Percentiles rank a stretch among this genome's conserved stretches.
These are phyloP conservation scores for Dasyprocta punctata DNA, from an alignment of 2,113 vertebrate species.

Conservation along the genomic window DNA sequence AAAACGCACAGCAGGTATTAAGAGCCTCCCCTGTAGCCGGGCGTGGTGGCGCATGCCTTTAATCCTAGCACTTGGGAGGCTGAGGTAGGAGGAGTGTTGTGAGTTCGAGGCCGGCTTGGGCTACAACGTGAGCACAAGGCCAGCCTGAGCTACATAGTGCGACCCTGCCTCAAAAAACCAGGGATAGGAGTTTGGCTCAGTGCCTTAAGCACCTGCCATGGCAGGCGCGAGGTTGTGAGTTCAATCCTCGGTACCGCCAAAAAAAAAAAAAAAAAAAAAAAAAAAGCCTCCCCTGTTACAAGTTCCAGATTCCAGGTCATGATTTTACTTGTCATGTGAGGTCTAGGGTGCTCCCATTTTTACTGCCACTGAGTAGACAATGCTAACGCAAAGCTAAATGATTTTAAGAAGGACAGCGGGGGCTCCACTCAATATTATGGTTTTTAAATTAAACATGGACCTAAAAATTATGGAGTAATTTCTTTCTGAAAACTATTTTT, in stretches of 20 bases:
- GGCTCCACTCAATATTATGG: background rate
- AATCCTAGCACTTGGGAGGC: too few species aligned
- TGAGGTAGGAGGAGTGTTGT: too few species aligned
- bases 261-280: too few species aligned
- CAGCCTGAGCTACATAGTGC: too few species aligned
- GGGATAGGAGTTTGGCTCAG: too few species aligned
- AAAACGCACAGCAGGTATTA: background rate
- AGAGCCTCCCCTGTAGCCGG: background rate
- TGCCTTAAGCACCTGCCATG: too few species aligned
- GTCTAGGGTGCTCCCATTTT: background rate
- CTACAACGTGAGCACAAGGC: too few species aligned
- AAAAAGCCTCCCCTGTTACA: background rate
- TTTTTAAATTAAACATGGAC: slow-evolving; percentile 18
- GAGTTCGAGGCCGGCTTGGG: too few species aligned
- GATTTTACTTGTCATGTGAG: background rate
- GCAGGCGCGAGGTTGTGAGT: too few species aligned
- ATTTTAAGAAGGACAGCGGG: background rate
- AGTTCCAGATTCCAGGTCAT: background rate
- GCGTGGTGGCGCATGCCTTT: too few species aligned
- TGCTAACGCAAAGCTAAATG: background rate
- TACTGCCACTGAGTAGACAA: background rate
- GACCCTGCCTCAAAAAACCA: too few species aligned
- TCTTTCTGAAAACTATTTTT: slow-evolving; percentile 9
- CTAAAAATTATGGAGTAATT: background rate
- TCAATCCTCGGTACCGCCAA: too few species aligned